Percentiles rank a stretch among this genome's conserved stretches.
Conservation (phyloP, 2,888 invertebrate genomes). For the Caenorhabditis uteleia region DNA sequence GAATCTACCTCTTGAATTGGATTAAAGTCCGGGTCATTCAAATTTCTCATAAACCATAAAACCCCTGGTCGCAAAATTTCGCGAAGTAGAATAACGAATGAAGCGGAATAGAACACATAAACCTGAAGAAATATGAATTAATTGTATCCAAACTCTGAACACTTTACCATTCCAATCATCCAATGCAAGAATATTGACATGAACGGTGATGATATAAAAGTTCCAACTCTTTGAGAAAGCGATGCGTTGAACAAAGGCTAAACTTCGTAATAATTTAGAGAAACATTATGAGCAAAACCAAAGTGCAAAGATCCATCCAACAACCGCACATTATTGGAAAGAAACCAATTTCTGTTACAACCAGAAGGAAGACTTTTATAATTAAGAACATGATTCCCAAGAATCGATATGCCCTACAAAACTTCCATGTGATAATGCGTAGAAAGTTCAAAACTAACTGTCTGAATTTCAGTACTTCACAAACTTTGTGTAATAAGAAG, state of each 20-base stretch:
- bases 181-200: conserved; percentile 98
- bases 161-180: conserved; percentile 91
- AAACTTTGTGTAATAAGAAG: conserved; percentile 84
- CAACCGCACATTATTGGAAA: conserved; percentile 95
- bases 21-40: conserved; percentile 98
- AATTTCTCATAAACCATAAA: conserved; percentile 93
- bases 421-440: not conserved
- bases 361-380: conserved; percentile 82
- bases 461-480: conserved; percentile 81
- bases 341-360: conserved; percentile 95
- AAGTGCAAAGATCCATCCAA: conserved; percentile 97
- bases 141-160: not conserved
- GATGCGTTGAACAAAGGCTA: conserved; percentile 76
- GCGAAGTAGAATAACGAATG: conserved; percentile 87
- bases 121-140: conserved; percentile 54
- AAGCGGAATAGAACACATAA: conserved; percentile 98
- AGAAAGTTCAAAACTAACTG: conserved; percentile 74
- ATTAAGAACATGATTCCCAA: conserved; percentile 78
- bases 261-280: not conserved
- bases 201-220: conserved; percentile 88
- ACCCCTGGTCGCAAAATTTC: conserved; percentile 91
- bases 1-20: conserved; percentile 83
- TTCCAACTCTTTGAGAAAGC: conserved; percentile 79
- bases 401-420: conserved; percentile 55
- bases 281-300: conserved; percentile 75